Conservation (phyloP, 2,888 invertebrate genomes). For the Fragum fragum region DNA sequence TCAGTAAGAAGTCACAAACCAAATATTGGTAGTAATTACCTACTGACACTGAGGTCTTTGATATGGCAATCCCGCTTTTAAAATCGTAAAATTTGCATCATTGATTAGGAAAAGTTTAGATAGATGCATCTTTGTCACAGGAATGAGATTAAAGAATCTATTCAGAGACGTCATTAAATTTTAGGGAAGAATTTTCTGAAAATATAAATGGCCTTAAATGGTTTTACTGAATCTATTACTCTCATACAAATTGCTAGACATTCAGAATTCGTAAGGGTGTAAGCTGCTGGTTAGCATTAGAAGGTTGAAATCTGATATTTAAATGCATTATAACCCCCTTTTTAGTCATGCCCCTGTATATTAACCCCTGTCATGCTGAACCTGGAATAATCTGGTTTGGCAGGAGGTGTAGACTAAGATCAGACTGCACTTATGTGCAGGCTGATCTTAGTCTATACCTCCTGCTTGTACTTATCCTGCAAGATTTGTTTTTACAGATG, state of each 20-base stretch:
- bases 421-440: too few relatives aligned
- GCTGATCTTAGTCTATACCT: too few relatives aligned
- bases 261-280: not conserved
- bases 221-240: not conserved
- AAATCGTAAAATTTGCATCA: constrained; percentile 3
- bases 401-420: too few relatives aligned
- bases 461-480: too few relatives aligned
- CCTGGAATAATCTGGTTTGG: too few relatives aligned
- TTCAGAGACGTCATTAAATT: constrained; percentile 4
- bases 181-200: constrained; percentile 6
- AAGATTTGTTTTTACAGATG: too few relatives aligned
- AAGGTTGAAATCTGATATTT: too few relatives aligned
- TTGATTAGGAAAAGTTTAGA: not conserved
- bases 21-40: not conserved
- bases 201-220: not conserved
- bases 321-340: too few relatives aligned
- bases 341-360: too few relatives aligned
- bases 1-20: not conserved
- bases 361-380: too few relatives aligned
- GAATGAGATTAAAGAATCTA: constrained; percentile 6
- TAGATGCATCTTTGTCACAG: constrained; percentile 1
- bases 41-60: not conserved
- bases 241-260: not conserved
- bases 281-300: too few relatives aligned
- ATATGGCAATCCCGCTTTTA: not conserved